These are phyloP conservation scores for Netelia inedita DNA, from an alignment of 2,888 invertebrate species.

Conservation along the genomic window DNA sequence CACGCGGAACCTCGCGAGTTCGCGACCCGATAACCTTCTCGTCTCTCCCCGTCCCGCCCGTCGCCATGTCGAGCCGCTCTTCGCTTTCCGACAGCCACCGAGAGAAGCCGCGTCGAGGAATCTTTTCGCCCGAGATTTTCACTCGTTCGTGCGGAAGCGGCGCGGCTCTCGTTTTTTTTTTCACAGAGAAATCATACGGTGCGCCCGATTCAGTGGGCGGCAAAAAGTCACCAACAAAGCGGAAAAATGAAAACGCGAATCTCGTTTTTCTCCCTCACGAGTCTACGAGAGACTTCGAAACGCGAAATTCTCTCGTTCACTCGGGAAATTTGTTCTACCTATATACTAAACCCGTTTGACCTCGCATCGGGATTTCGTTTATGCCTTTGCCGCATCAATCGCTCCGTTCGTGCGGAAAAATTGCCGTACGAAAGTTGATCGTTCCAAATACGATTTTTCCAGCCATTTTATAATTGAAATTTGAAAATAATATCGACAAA, in stretches of 20 bases:
- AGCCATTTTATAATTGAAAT: background rate
- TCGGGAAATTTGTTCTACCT: background rate
- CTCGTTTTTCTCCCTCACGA: background rate
- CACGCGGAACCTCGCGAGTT: slow-evolving; percentile 47
- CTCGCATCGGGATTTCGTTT: background rate
- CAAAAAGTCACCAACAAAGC: background rate
- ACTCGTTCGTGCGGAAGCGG: slow-evolving; percentile 35
- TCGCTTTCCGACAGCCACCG: slow-evolving; percentile 15
- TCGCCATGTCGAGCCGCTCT: slow-evolving; percentile 22
- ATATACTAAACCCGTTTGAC: background rate
- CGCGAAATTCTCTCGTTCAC: background rate
- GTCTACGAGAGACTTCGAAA: background rate
- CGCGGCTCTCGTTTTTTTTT: slow-evolving; percentile 9
- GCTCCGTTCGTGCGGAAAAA: background rate
- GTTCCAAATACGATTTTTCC: background rate
- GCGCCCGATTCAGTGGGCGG: slow-evolving; percentile 10
- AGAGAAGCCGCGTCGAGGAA: slow-evolving; percentile 10
- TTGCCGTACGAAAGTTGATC: background rate
- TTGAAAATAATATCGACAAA: background rate
- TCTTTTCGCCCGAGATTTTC: slow-evolving; percentile 33
- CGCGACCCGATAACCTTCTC: slow-evolving; percentile 65
- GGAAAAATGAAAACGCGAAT: slow-evolving; percentile 1
- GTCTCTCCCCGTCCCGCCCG: slow-evolving; percentile 43
- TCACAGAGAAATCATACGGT: slow-evolving; percentile 19
- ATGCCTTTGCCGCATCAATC: background rate